Conservation (phyloP, 2,113 vertebrate genomes). For the Montifringilla adamsi region DNA sequence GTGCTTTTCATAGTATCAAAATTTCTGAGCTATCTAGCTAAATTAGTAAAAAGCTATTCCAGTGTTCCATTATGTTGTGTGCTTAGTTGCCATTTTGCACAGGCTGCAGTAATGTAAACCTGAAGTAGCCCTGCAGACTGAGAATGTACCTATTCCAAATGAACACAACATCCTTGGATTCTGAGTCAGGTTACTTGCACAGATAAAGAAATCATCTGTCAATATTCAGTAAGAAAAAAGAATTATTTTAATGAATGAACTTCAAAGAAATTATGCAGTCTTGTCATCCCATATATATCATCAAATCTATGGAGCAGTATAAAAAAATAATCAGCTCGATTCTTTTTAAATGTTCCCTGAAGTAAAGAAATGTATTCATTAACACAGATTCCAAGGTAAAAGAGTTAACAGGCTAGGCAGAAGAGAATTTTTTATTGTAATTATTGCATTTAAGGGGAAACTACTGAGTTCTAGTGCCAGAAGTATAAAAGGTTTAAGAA, state of each 20-base stretch:
- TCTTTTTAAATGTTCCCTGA: neutral
- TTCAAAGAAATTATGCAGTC: neutral
- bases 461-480: neutral
- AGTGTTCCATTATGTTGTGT: neutral
- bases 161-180: neutral
- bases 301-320: neutral
- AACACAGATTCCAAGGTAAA: neutral
- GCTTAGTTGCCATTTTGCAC: neutral
- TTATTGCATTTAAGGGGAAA: neutral
- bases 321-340: neutral
- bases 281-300: neutral
- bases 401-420: neutral
- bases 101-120: neutral
- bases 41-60: neutral
- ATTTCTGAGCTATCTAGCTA: neutral
- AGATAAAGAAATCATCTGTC: neutral
- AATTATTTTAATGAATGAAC: neutral
- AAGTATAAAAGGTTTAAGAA: neutral
- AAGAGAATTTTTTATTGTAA: neutral
- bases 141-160: neutral
- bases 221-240: neutral
- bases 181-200: neutral
- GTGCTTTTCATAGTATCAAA: neutral
- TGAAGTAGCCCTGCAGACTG: neutral
- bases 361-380: neutral